Evolutionary conservation across 2,113 vertebrate genomes (phyloP).

Genomic region (Trachemys scripta): DNA sequence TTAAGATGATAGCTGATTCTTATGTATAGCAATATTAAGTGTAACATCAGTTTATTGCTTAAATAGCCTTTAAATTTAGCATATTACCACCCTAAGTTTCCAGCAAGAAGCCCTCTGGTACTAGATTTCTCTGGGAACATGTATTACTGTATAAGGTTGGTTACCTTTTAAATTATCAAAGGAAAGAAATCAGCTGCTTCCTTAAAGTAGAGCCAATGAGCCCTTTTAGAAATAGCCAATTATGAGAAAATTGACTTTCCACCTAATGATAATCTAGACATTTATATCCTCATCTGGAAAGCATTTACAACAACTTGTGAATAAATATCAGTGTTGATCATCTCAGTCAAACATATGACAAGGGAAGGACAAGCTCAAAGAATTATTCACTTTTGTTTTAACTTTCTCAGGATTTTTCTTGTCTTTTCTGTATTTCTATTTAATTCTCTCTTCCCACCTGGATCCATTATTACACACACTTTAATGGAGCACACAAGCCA

Average conservation of each 20-base stretch:
- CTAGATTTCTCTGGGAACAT: not conserved
- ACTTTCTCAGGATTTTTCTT: not conserved
- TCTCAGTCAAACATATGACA: not conserved
- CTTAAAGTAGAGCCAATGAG: conserved; percentile 14
- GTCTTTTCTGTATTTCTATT: not conserved
- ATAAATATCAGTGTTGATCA: not conserved
- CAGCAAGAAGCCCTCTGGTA: not conserved
- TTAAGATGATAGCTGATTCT: not conserved
- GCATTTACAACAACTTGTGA: not conserved
- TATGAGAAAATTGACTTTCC: conserved; percentile 20
- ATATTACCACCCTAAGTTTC: not conserved
- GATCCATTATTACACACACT: not conserved
- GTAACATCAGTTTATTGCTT: not conserved
- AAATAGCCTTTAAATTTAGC: not conserved
- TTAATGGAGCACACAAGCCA: not conserved
- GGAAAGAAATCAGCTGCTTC: conserved; percentile 42
- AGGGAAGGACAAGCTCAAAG: not conserved
- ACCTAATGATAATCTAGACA: not conserved
- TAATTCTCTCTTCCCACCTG: not conserved
- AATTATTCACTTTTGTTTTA: not conserved
- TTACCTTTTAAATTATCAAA: conserved; percentile 44
- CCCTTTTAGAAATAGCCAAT: conserved; percentile 1
- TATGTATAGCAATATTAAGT: not conserved
- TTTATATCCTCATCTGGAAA: not conserved
- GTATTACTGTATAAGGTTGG: not conserved